Conservation (phyloP, 2,113 vertebrate species). For the Calidris pygmaea region DNA sequence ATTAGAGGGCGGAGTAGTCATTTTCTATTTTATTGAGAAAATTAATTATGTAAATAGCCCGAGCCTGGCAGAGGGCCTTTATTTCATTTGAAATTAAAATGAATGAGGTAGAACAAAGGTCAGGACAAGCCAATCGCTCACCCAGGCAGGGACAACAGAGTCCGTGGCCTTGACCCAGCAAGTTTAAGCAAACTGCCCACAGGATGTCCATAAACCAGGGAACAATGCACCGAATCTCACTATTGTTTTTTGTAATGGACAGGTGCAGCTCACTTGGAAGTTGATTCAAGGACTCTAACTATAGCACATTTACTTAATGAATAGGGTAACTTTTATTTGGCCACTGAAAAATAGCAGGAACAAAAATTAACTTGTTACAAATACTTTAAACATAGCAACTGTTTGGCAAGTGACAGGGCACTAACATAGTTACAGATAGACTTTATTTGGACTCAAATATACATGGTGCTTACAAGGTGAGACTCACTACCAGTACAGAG, state of each 20-base stretch:
- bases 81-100: neutral
- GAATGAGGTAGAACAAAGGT: neutral
- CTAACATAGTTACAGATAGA: neutral
- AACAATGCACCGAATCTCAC: conserved; percentile 26
- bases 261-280: conserved; percentile 49
- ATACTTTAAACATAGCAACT: neutral
- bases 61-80: neutral
- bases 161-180: conserved; percentile 13
- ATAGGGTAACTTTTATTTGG: neutral
- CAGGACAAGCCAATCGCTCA: neutral
- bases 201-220: conserved; percentile 32
- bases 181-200: neutral
- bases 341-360: neutral
- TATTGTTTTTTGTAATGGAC: neutral
- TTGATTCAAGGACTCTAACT: neutral
- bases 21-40: neutral
- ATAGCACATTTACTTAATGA: neutral
- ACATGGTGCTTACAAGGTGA: neutral
- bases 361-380: neutral
- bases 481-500: neutral
- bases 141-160: neutral
- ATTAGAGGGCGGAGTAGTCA: neutral
- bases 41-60: neutral
- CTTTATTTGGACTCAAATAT: neutral
- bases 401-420: neutral